These are phyloP conservation scores for Danio jaintianensis DNA, from an alignment of 2,797 vertebrate species.

Conservation along the genomic window DNA sequence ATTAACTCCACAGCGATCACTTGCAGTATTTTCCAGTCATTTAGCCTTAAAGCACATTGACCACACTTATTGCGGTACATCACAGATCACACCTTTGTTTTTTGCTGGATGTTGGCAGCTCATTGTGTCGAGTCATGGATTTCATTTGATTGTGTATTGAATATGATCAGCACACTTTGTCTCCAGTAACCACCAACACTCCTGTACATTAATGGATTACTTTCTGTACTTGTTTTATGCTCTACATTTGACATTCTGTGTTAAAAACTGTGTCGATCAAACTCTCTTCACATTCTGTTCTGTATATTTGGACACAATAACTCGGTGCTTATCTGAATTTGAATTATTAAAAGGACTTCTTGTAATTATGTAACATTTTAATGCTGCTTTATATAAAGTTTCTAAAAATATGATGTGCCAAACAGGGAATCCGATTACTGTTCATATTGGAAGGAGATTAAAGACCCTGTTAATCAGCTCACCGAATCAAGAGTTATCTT, in stretches of 20 bases:
- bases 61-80: neutral
- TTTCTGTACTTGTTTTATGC: neutral
- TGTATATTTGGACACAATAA: constrained; percentile 1
- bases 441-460: constrained; percentile 22
- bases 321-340: constrained; percentile 45
- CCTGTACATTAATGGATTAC: constrained; percentile 15
- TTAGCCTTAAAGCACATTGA: neutral
- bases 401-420: constrained; percentile 32
- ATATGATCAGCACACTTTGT: neutral
- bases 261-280: neutral
- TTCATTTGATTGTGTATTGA: too few species aligned
- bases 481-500: neutral
- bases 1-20: constrained; percentile 8
- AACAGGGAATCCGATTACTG: constrained; percentile 20
- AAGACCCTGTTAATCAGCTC: constrained; percentile 4
- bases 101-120: neutral
- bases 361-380: constrained; percentile 44
- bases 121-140: neutral
- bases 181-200: constrained; percentile 33
- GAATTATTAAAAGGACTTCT: neutral
- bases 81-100: neutral
- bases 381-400: constrained; percentile 45
- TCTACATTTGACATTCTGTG: neutral
- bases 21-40: neutral
- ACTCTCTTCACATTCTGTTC: neutral